Conservation (phyloP, 2,888 invertebrate species). For the Clistopyga incitator region DNA sequence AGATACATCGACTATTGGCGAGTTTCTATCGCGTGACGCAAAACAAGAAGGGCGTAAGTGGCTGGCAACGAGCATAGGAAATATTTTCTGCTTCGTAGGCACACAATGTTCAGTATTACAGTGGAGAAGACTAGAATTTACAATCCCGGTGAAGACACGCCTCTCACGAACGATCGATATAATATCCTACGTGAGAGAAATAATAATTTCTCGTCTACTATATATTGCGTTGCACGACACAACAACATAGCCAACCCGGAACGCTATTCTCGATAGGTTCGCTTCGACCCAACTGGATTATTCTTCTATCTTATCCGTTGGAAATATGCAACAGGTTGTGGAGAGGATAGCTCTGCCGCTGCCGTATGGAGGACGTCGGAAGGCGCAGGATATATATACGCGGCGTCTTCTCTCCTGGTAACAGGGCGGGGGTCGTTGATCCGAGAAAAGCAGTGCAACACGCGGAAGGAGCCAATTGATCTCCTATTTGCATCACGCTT, state of each 20-base stretch:
- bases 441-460: slow-evolving; percentile 15
- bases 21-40: slow-evolving; percentile 15
- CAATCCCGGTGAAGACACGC: not conserved
- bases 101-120: not conserved
- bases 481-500: not conserved
- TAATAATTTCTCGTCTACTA: slow-evolving; percentile 25
- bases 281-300: not conserved
- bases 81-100: not conserved
- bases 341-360: not conserved
- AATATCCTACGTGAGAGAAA: slow-evolving; percentile 52
- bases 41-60: not conserved
- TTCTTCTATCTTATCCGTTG: not conserved
- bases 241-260: not conserved
- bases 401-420: slow-evolving; percentile 30
- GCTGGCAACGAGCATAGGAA: not conserved
- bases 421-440: slow-evolving; percentile 53
- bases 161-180: slow-evolving; percentile 52
- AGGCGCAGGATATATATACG: slow-evolving; percentile 13
- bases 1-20: slow-evolving; percentile 51
- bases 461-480: not conserved
- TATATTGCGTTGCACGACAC: slow-evolving; percentile 23
- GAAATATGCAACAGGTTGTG: slow-evolving; percentile 29
- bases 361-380: not conserved
- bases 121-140: not conserved
- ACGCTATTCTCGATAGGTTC: not conserved